Base-by-base conservation (phyloP, 2,888 invertebrate genomes). In the Sturmia bella region DNA sequence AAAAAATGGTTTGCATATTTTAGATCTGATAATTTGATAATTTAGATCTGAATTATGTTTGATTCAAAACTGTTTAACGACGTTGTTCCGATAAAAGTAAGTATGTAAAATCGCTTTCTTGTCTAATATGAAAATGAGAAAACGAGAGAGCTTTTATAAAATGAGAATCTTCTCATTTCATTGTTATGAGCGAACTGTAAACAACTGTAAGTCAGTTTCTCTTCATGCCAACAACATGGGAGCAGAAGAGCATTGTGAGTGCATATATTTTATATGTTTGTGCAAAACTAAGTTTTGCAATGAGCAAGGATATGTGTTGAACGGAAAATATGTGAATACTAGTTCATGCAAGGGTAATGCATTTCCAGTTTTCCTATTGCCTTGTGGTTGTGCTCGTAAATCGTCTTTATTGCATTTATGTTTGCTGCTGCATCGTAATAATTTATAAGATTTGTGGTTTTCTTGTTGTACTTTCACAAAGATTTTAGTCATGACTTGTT, bases 401-500 rank as follows among this genome's bases (percentile, higher is more conserved):
- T 85, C 83, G 85, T 85, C 83, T 85, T 85, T 85, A 85, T 84
- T 85, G 77, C 83, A 80, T 83, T 83, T 85, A 81, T 84, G 84
- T 84, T 84, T 85, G 45, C 70, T 76, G 57, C 83, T 79, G 83
- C 83, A 81, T 83, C 84, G 84, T 83, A 84, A 85, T 85, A 84
- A 85, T 85, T 85, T 85, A 85, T 84, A 84, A 85, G 85, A 85
- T 85, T 85, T 85, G 84, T 80, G 83, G 84, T 84, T 78, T 83
- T 82, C 59, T 73, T 76, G 63, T 78, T 72, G 43, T 69, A 70
- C 56, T 74, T 52, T 12, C 37, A 56, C 21, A 32, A 56, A 15
- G 64, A 15, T 37, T 57, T 37, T 32, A 48, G 50, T 80, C 3
- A 9, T 54, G 68, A n/a, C n/a, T 48, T 54, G 27, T 59, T 54